phyloP scores from a whole-genome alignment of 2,113 vertebrate genomes.

The Mustelus asterias region DNA sequence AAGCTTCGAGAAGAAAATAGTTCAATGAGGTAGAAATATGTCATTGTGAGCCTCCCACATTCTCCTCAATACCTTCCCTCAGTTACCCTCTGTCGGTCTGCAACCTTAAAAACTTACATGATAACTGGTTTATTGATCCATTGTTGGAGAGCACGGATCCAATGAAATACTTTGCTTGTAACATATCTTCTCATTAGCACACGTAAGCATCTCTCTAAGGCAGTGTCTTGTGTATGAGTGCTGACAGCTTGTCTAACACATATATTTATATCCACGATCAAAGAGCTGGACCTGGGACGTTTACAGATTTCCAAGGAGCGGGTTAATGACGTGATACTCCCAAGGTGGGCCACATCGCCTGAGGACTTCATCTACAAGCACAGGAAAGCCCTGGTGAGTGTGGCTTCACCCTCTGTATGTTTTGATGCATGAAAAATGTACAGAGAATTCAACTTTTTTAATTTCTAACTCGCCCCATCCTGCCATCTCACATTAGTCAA shows the following conservation, averaged over 20 bases:
- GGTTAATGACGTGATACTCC: constrained; percentile 82
- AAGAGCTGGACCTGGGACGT: constrained; percentile 85
- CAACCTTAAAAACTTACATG: neutral
- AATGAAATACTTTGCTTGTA: neutral
- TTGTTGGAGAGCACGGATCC: neutral
- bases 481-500: neutral
- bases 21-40: neutral
- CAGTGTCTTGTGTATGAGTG: neutral
- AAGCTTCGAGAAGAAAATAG: too few species aligned
- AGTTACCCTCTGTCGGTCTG: neutral
- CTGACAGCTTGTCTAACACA: neutral
- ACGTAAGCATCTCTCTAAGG: neutral
- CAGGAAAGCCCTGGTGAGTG: constrained; percentile 88
- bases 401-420: neutral
- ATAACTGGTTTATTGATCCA: neutral
- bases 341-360: constrained; percentile 87
- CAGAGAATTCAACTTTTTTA: neutral
- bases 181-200: neutral
- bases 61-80: neutral
- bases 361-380: constrained; percentile 98
- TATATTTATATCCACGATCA: neutral
- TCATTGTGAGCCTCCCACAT: neutral
- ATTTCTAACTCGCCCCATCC: neutral
- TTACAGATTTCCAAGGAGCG: constrained; percentile 85
- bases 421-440: neutral